Evolutionary conservation across 2,888 invertebrate species (phyloP).

Genomic region (Pandemis heparana): DNA sequence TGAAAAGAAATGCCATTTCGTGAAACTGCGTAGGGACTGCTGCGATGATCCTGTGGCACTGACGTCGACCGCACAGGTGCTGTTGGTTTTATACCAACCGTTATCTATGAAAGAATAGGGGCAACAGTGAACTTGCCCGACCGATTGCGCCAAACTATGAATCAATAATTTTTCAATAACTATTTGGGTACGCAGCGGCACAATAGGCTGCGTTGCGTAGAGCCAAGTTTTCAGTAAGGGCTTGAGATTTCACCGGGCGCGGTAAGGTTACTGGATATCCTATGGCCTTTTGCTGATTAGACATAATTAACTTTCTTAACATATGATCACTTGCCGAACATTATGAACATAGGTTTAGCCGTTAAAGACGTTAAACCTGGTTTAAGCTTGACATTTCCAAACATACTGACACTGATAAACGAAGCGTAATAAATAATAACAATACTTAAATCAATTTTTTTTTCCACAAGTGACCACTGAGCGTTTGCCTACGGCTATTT

Average conservation of each 20-base stretch:
- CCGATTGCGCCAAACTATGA: constrained; percentile 79
- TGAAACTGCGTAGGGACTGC: constrained; percentile 52
- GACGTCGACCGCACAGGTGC: constrained; percentile 58
- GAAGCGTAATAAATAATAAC: too few relatives aligned
- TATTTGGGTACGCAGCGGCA: constrained; percentile 72
- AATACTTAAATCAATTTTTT: too few relatives aligned
- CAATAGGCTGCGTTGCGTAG: constrained; percentile 50
- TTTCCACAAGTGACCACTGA: too few relatives aligned
- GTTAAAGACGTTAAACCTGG: too few relatives aligned
- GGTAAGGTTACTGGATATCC: constrained; percentile 30
- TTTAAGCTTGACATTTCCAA: too few relatives aligned
- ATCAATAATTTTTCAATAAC: constrained; percentile 78
- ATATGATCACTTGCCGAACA: too few relatives aligned
- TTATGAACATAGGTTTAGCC: too few relatives aligned
- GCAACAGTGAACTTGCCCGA: constrained; percentile 74
- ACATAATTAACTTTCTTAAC: background rate
- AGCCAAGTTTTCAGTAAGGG: constrained; percentile 30
- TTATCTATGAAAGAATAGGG: constrained; percentile 69
- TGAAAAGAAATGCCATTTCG: constrained; percentile 74
- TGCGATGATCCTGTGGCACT: constrained; percentile 70
- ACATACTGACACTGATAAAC: too few relatives aligned
- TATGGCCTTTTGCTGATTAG: background rate
- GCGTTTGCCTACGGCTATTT: too few relatives aligned
- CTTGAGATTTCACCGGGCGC: constrained; percentile 23
- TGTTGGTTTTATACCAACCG: constrained; percentile 77